These are phyloP conservation scores for Hypercompe scribonia DNA, from an alignment of 2,888 invertebrate genomes.

Conservation along the genomic window DNA sequence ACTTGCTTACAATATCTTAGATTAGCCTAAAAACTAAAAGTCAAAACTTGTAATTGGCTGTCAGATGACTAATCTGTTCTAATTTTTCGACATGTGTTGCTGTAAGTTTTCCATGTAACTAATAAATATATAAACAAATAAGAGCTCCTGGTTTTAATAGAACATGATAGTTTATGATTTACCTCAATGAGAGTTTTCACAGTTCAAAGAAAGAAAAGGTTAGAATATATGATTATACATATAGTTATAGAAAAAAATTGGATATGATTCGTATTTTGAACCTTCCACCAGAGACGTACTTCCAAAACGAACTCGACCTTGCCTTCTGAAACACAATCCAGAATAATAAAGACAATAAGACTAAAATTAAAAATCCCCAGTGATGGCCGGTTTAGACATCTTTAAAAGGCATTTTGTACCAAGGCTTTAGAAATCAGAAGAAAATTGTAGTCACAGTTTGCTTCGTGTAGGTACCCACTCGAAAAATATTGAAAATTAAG, in stretches of 20 bases:
- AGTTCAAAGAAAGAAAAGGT: background rate
- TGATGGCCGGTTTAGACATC: constrained; percentile 19
- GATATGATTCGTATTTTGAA: background rate
- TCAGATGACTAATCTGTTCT: too few relatives aligned
- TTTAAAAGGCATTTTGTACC: background rate
- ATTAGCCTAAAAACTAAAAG: too few relatives aligned
- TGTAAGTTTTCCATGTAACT: too few relatives aligned
- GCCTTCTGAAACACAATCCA: background rate
- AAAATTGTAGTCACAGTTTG: constrained; percentile 20
- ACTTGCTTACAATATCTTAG: too few relatives aligned
- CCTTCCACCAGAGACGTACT: background rate
- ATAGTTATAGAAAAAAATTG: too few relatives aligned
- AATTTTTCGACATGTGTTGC: too few relatives aligned
- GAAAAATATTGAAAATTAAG: constrained; percentile 29
- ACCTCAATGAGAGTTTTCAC: background rate
- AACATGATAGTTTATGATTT: background rate
- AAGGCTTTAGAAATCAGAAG: constrained; percentile 26
- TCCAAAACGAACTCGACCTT: background rate
- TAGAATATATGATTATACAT: too few relatives aligned
- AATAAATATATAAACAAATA: too few relatives aligned
- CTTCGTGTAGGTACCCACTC: constrained; percentile 15
- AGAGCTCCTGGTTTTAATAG: background rate
- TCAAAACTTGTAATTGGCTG: too few relatives aligned
- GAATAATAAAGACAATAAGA: constrained; percentile 7
- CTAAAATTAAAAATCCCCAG: constrained; percentile 4